Evolutionary conservation across 2,888 invertebrate species (phyloP).

Genomic region (Dichetophora obliterata): DNA sequence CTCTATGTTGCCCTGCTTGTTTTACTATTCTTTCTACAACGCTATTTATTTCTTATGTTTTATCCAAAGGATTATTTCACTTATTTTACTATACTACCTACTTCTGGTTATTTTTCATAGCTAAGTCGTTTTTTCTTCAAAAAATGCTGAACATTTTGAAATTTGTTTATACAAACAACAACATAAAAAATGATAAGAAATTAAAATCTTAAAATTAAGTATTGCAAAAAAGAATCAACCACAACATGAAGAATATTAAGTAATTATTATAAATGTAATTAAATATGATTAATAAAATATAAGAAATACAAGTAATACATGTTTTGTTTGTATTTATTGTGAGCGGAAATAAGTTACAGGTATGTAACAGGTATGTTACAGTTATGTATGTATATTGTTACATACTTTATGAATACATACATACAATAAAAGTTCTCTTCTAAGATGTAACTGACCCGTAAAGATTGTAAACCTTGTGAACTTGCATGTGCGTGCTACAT

Average conservation of each 20-base stretch:
- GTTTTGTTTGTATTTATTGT: conserved; percentile 18
- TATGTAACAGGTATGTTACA: no score
- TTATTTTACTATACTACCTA: neutral
- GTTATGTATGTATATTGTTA: no score
- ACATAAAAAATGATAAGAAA: neutral
- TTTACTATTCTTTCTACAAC: neutral
- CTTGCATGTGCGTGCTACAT: no score
- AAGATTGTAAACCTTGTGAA: no score
- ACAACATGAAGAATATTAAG: conserved; percentile 28
- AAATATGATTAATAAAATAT: conserved; percentile 51
- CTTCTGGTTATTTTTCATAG: conserved; percentile 2
- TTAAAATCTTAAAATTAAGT: conserved; percentile 33
- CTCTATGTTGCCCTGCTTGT: neutral
- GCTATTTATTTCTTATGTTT: neutral
- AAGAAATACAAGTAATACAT: conserved; percentile 47
- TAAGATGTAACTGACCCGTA: no score
- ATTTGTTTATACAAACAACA: conserved; percentile 14
- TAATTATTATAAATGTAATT: conserved; percentile 47
- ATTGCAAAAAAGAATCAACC: conserved; percentile 32
- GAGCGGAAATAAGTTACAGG: no score
- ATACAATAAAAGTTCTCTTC: no score
- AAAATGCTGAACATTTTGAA: conserved; percentile 27
- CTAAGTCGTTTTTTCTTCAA: conserved; percentile 19
- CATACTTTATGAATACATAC: no score
- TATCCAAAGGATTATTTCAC: neutral